phyloP scores from a whole-genome alignment of 2,888 invertebrate genomes.

The Dolichopus griseipennis region DNA sequence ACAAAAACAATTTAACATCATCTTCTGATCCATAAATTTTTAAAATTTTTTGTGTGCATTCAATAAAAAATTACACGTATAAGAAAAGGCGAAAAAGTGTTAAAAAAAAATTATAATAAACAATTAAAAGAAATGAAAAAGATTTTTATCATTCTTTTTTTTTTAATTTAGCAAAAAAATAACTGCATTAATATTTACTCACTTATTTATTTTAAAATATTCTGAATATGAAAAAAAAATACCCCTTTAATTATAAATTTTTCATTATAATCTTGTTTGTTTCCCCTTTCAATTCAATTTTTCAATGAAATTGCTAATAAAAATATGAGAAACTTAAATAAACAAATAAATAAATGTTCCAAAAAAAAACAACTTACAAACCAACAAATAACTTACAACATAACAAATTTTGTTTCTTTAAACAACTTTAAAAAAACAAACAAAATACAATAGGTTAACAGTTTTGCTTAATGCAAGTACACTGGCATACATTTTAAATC shows the following conservation, averaged over 20 bases:
- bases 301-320: conserved; percentile 1
- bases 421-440: not conserved
- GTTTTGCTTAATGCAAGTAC: no score
- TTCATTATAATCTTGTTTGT: not conserved
- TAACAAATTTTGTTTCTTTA: not conserved
- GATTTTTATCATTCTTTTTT: no score
- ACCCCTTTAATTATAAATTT: not conserved
- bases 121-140: no score
- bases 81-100: no score
- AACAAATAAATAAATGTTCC: not conserved
- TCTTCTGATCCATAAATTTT: no score
- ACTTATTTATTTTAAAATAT: no score
- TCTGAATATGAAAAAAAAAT: not conserved
- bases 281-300: not conserved
- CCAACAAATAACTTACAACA: not conserved
- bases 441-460: not conserved
- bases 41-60: no score
- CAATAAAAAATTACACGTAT: no score
- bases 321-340: not conserved
- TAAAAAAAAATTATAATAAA: no score
- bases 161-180: no score
- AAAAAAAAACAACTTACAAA: not conserved
- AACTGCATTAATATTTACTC: no score
- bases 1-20: no score
- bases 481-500: not conserved